Evolutionary conservation across 64 coral and sea anemone genomes (phyloP).

Genomic region (Orbicella faveolata): DNA sequence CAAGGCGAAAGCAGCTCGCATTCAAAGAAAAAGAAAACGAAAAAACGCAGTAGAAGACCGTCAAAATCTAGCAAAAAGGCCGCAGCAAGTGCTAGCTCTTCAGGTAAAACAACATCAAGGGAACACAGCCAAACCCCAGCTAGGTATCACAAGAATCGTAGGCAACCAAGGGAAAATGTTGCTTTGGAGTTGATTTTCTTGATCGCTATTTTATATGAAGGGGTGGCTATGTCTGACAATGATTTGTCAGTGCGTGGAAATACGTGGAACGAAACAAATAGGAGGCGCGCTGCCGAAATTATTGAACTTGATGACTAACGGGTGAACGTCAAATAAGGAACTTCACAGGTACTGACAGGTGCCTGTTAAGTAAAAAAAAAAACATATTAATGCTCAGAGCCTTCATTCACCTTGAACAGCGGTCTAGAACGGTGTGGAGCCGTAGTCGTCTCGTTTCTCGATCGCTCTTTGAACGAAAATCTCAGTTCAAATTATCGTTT

Average conservation of each 20-base stretch:
- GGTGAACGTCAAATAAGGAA: too few relatives aligned
- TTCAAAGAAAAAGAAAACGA: constrained; percentile 15
- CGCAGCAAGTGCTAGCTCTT: background rate
- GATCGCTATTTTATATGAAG: constrained; percentile 9
- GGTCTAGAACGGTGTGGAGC: too few relatives aligned
- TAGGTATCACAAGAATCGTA: background rate
- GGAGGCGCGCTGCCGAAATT: background rate
- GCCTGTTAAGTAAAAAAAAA: too few relatives aligned
- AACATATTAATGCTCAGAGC: too few relatives aligned
- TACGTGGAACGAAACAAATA: background rate
- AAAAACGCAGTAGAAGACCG: background rate
- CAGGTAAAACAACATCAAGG: background rate
- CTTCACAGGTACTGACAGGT: too few relatives aligned
- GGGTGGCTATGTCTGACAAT: background rate
- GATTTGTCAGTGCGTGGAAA: background rate
- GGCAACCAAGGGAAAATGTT: background rate
- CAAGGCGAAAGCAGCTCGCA: background rate
- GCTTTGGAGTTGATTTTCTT: constrained; percentile 37
- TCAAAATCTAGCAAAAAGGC: background rate
- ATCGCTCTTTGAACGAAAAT: too few relatives aligned
- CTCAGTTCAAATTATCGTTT: too few relatives aligned
- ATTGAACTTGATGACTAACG: constrained; percentile 26
- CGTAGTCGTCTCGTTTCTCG: too few relatives aligned
- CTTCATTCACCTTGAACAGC: too few relatives aligned
- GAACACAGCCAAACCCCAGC: background rate